Evolutionary conservation across 2,888 invertebrate species (phyloP).

Genomic region (Macaria notata): DNA sequence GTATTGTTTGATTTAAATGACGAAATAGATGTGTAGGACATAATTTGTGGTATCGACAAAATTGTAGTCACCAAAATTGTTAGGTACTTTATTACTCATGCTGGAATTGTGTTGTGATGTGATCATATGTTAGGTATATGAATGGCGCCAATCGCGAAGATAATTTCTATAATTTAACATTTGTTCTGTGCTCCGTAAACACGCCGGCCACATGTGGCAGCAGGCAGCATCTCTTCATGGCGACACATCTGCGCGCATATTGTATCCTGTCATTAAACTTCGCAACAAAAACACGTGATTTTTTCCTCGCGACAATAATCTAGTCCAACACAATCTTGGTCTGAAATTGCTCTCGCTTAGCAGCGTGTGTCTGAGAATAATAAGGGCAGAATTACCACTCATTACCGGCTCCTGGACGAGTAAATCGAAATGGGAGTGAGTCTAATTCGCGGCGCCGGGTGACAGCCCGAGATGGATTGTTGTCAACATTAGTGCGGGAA

Average conservation of each 20-base stretch:
- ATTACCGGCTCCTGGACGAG: slow-evolving; percentile 58
- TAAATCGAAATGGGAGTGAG: slow-evolving; percentile 79
- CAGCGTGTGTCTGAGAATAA: slow-evolving; percentile 48
- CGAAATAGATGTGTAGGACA: too few relatives aligned
- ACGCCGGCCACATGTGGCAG: slow-evolving; percentile 50
- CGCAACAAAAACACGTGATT: slow-evolving; percentile 55
- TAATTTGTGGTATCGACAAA: too few relatives aligned
- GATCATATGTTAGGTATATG: too few relatives aligned
- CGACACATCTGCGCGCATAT: slow-evolving; percentile 70
- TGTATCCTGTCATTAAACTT: slow-evolving; percentile 76
- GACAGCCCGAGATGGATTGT: slow-evolving; percentile 78
- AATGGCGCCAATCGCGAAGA: too few relatives aligned
- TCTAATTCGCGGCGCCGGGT: slow-evolving; percentile 75
- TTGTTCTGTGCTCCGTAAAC: not conserved
- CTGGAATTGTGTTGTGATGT: too few relatives aligned
- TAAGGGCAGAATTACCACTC: slow-evolving; percentile 56
- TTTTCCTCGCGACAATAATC: slow-evolving; percentile 59
- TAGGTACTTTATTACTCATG: too few relatives aligned
- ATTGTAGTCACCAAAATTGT: too few relatives aligned
- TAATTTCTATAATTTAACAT: too few relatives aligned
- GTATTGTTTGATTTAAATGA: too few relatives aligned
- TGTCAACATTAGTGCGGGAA: slow-evolving; percentile 79
- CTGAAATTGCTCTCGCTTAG: slow-evolving; percentile 62
- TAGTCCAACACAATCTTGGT: slow-evolving; percentile 59
- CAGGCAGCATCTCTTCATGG: slow-evolving; percentile 60